Evolutionary conservation across 2,113 vertebrate species (phyloP).

Genomic region (Quiscalus mexicanus): DNA sequence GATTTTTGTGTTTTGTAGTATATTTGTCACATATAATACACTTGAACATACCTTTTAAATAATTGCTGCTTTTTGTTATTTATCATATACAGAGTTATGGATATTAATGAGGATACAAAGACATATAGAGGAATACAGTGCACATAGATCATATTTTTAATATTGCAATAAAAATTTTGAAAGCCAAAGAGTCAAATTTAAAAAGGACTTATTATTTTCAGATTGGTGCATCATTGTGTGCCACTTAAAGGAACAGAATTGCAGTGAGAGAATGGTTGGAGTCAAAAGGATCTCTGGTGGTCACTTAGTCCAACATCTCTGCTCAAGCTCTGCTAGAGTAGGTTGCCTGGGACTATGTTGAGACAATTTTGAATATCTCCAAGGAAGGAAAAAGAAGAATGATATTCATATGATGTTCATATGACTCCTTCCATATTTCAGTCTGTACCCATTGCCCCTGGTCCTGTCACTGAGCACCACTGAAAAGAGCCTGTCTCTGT

Average conservation of each 20-base stretch:
- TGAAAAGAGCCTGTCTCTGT: neutral
- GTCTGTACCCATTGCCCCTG: rapidly evolving
- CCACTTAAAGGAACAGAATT: neutral
- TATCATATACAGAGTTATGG: neutral
- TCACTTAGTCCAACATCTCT: neutral
- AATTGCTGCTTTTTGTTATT: neutral
- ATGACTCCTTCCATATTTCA: neutral
- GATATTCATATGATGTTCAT: neutral
- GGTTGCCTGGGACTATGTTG: neutral
- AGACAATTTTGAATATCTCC: neutral
- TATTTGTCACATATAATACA: neutral
- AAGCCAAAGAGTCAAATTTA: neutral
- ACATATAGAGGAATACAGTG: neutral
- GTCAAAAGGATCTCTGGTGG: neutral
- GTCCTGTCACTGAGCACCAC: neutral
- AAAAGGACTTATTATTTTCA: neutral
- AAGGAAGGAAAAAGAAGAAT: neutral
- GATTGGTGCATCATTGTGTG: neutral
- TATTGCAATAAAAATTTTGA: neutral
- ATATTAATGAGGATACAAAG: neutral
- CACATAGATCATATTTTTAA: neutral
- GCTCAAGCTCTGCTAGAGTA: neutral
- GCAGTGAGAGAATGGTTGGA: neutral
- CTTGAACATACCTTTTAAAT: neutral
- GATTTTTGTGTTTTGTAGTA: neutral